Conservation (phyloP, 2,797 vertebrate genomes). For the Danionella dracula region DNA sequence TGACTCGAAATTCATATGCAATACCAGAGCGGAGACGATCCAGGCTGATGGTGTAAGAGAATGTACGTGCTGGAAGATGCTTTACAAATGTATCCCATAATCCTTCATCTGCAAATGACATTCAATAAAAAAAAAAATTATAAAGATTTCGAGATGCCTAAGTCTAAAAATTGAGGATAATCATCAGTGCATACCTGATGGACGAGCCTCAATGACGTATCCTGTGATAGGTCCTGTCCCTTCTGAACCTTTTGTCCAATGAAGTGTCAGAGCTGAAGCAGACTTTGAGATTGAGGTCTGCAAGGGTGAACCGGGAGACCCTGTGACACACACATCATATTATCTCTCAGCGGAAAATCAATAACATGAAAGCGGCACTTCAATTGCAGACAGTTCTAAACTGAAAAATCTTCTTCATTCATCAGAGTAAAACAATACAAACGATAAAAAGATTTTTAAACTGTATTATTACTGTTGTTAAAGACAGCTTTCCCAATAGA, state of each 20-base stretch:
- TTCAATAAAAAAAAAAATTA: too few species aligned
- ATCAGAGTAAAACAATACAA: too few species aligned
- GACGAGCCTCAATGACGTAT: conserved; percentile 86
- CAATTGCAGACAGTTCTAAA: too few species aligned
- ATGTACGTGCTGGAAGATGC: conserved; percentile 77
- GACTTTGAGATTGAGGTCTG: conserved; percentile 83
- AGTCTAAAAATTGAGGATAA: too few species aligned
- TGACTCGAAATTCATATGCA: conserved; percentile 92
- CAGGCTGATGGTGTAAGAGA: conserved; percentile 78
- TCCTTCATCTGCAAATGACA: conserved; percentile 78
- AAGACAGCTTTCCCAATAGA: too few species aligned
- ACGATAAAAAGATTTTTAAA: too few species aligned
- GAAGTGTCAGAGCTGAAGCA: conserved; percentile 75
- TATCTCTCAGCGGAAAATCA: not conserved
- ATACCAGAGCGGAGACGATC: conserved; percentile 84
- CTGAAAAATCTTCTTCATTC: too few species aligned
- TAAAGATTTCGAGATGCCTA: too few species aligned
- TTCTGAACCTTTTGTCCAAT: conserved; percentile 79
- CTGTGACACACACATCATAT: conserved; percentile 53
- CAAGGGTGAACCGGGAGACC: conserved; percentile 82
- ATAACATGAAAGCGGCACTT: too few species aligned
- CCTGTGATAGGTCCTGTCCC: conserved; percentile 78
- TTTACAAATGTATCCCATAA: conserved; percentile 91
- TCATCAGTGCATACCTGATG: conserved; percentile 75
- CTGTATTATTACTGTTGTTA: too few species aligned